Base-by-base conservation (phyloP, 1,140 invertebrate species). In the Psix sp. region DNA sequence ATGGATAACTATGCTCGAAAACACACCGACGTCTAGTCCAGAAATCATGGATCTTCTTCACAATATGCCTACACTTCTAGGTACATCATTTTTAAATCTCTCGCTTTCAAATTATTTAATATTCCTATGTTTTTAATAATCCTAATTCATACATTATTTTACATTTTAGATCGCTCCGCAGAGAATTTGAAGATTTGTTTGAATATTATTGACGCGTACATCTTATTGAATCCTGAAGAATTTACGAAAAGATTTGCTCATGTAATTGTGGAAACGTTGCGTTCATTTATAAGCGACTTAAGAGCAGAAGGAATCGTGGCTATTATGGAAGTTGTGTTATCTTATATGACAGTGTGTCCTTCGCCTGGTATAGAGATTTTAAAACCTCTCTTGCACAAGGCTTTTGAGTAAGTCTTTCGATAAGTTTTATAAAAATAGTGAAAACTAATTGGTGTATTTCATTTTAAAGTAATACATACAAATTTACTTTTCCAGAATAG, bases 1-100 rank as follows among this genome's bases (percentile, higher is more conserved):
- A 45, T 98, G 96, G 96, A 87, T 93, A 42, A 91, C 92, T 2
- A 90, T 96, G 9, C 86, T 99, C 45, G 92, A 96, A 80, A 93
- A 94, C 79, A 89, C 93, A 1, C 88, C 92, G 0, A 79, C 82
- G 0, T 84, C 91, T 24, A 90, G 88, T 0, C 81, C 86, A 1
- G 84, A 83, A 6, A 88, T 96, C 29, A 86, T 97, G 74, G 88
- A 91, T 60, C 87, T 98, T 9, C 93, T 93, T 74, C 88, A 89
- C 57, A 94, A 95, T 84, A 90, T 98, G 83, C 89, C 92, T 40
- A 88, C 91, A 15, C 88, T 97, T 43, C 86, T 97, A 71, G 93
- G 93, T 95, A 3, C 73, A 48, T 17, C n/a, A 33, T 24, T 43
- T 5, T 2, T 13, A 57, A 21, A 29, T 31, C n/a, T 40, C 18